Conservation (phyloP, 2,113 vertebrate genomes). For the Cardinalis cardinalis region DNA sequence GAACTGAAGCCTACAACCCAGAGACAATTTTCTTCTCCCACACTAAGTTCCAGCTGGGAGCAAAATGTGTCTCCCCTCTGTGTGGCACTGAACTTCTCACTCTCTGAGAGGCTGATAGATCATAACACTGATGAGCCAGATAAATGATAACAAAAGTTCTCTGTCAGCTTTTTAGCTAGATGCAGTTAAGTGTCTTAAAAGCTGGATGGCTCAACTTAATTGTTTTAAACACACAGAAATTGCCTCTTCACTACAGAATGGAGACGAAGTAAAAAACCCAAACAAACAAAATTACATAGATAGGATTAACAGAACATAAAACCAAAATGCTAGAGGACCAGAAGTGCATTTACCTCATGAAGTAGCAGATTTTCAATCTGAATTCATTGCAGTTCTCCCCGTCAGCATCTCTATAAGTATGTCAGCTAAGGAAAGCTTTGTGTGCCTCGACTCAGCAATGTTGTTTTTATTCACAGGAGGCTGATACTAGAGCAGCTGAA, state of each 20-base stretch:
- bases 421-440: slow-evolving; percentile 76
- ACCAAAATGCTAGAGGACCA: not conserved
- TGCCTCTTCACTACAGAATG: not conserved
- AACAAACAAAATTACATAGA: not conserved
- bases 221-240: not conserved
- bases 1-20: not conserved
- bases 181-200: not conserved
- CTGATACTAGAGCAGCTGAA: not conserved
- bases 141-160: not conserved
- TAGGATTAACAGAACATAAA: not conserved
- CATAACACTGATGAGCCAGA: not conserved
- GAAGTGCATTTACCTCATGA: slow-evolving; percentile 88
- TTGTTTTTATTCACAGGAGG: not conserved
- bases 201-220: not conserved
- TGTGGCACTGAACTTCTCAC: not conserved
- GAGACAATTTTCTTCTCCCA: not conserved
- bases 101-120: not conserved
- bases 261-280: not conserved
- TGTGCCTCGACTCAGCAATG: not conserved
- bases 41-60: not conserved
- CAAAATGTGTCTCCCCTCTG: not conserved
- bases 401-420: slow-evolving; percentile 85
- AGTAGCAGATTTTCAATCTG: slow-evolving; percentile 91
- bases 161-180: not conserved
- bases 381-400: slow-evolving; percentile 78